Conservation (phyloP, 2,113 vertebrate genomes). For the Dasypus novemcinctus region DNA sequence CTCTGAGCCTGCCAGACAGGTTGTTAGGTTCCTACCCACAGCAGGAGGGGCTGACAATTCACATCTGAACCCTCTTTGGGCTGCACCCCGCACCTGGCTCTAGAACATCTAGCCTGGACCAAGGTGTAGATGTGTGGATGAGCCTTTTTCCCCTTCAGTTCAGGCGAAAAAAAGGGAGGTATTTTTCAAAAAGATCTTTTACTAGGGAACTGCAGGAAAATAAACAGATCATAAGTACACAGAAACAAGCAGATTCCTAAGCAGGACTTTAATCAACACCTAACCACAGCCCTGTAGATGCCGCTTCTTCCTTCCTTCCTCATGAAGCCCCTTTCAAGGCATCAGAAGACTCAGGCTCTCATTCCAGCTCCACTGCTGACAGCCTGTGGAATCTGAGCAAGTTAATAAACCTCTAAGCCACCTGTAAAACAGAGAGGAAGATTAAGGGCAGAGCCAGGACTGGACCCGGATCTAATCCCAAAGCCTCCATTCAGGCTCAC, state of each 20-base stretch:
- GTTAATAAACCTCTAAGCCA: neutral
- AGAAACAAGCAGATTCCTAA: conserved; percentile 29
- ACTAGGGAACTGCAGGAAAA: conserved; percentile 52
- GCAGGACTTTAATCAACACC: neutral
- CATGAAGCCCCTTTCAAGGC: neutral
- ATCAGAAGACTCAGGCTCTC: neutral
- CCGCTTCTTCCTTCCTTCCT: neutral
- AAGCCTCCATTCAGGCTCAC: neutral
- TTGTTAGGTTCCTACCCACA: neutral
- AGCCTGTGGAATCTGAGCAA: neutral
- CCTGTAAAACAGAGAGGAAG: neutral
- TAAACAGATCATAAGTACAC: neutral
- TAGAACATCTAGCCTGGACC: neutral
- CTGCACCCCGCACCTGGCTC: conserved; percentile 9
- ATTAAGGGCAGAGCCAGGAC: neutral
- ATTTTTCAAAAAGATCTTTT: conserved; percentile 28
- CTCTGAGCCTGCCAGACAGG: neutral
- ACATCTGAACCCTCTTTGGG: neutral
- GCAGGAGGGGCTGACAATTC: neutral
- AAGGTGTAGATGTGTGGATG: neutral
- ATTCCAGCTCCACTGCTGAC: neutral
- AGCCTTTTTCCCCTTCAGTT: neutral
- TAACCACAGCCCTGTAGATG: neutral
- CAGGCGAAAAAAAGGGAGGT: conserved; percentile 1
- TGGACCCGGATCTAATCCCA: neutral